A percentile compares a stretch with the other conserved stretches of the same genome.
Evolutionary conservation across 2,113 vertebrate genomes (phyloP).

Genomic region (Phalacrocorax pelagicus): DNA sequence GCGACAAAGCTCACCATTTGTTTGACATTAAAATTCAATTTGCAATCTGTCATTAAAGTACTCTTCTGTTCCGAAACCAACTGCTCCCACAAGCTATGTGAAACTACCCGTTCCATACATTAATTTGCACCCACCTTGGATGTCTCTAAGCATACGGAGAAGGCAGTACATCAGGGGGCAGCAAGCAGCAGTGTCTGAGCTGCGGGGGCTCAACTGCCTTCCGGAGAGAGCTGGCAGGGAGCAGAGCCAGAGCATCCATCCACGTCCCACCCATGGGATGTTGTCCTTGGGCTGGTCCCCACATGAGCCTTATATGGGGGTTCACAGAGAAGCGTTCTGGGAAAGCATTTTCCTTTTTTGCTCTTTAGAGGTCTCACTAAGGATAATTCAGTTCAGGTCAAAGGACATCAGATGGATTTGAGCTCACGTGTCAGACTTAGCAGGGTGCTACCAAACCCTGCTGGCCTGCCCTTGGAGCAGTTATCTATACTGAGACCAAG

Average conservation of each 20-base stretch:
- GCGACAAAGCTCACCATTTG: neutral
- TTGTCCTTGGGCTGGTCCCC: neutral
- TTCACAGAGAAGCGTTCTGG: neutral
- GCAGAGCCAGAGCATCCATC: neutral
- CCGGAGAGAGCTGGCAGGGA: neutral
- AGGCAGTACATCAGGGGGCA: neutral
- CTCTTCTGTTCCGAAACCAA: neutral
- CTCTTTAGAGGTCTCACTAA: neutral
- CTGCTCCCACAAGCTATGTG: neutral
- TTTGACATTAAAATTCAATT: constrained; percentile 31
- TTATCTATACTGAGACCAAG: neutral
- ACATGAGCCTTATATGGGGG: too few species aligned
- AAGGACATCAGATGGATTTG: neutral
- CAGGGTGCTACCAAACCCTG: neutral
- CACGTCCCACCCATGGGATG: accelerated
- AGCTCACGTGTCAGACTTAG: neutral
- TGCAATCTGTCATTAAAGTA: constrained; percentile 10
- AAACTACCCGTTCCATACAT: neutral
- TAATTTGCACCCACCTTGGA: neutral
- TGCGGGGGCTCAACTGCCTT: neutral
- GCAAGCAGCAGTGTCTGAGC: neutral
- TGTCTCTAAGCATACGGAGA: neutral
- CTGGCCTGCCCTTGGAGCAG: neutral
- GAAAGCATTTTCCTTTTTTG: neutral
- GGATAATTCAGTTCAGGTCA: neutral